Base-by-base conservation (phyloP, 2,797 vertebrate genomes). In the Bufotes viridis region DNA sequence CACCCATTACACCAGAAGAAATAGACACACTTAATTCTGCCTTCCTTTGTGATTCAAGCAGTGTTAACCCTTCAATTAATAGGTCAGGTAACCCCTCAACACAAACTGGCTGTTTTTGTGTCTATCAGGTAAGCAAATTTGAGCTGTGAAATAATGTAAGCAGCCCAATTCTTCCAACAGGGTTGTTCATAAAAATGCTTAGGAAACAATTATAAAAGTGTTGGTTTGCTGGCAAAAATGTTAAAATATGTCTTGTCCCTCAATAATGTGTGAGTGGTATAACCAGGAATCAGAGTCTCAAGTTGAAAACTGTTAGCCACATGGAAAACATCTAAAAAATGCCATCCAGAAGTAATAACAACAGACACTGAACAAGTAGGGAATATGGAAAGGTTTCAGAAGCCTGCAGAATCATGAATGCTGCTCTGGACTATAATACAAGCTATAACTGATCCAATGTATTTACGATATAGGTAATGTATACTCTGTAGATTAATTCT, bases 31-130 rank as follows among this genome's bases (percentile, higher is more conserved):
- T 11, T 57, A 84, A 72, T 60, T 67, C 26, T 15, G 20, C 65
- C 70, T 88, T 84, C 76, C 76, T 63, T n/a, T 61, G 15, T 85
- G 29, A 81, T 74, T 82, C 72, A 26, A 29, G n/a, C 70, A 61
- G 26, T 79, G 20, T 79, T 82, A 87, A 87, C 86, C 49, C 57
- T 81, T 81, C 29, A 58, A 80, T 70, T 67, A 57, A 51, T 22
- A 53, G 53, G 22, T 26, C 26, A 79, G 60, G 42, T 18, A 29
- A 74, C 34, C 18, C 13, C 76, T 49, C 49, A 29, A 14, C 51
- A 81, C 53, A 61, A 12, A 53, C 34, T 17, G 6, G 51, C 51
- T 26, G 57, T 57, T 58, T 60, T 58, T 79, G 14, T 20, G 29
- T 53, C 51, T 55, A 58, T 8, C 42, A n/a, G n/a, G 22, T 58